A percentile compares a stretch with the other conserved stretches of the same genome.
Evolutionary conservation across 2,113 vertebrate genomes (phyloP).

Genomic region (Thalassoma bifasciatum): DNA sequence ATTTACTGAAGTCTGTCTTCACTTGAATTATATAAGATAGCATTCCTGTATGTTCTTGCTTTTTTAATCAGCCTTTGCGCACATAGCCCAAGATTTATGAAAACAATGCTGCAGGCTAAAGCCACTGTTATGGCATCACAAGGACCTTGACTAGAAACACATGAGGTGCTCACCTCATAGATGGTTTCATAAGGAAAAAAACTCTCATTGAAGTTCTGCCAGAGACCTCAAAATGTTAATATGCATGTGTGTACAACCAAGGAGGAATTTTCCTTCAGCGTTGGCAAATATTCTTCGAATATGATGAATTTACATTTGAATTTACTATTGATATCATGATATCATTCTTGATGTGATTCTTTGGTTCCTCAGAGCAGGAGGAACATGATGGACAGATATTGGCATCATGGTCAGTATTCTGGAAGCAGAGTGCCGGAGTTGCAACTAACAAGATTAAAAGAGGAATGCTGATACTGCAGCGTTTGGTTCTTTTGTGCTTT

Average conservation of each 20-base stretch:
- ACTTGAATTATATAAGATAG: neutral
- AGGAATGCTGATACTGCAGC: neutral
- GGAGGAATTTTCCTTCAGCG: neutral
- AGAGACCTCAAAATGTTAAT: neutral
- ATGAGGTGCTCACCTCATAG: neutral
- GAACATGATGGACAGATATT: neutral
- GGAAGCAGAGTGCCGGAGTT: neutral
- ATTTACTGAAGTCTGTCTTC: neutral
- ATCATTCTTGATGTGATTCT: neutral
- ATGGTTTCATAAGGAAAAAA: slow-evolving; percentile 3
- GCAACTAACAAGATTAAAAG: neutral
- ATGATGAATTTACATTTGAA: neutral
- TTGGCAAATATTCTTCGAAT: too few relatives aligned
- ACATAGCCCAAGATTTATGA: slow-evolving; percentile 7
- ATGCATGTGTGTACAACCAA: neutral
- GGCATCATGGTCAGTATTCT: neutral
- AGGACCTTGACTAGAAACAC: slow-evolving; percentile 16
- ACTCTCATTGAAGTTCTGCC: neutral
- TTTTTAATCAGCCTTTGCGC: neutral
- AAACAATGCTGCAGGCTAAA: slow-evolving; percentile 15
- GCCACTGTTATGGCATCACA: neutral
- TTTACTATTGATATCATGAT: neutral
- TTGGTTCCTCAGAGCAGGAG: neutral
- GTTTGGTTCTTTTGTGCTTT: neutral
- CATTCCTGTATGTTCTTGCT: neutral